Conservation (phyloP, 2,797 vertebrate genomes). For the Uromys caudimaculatus region DNA sequence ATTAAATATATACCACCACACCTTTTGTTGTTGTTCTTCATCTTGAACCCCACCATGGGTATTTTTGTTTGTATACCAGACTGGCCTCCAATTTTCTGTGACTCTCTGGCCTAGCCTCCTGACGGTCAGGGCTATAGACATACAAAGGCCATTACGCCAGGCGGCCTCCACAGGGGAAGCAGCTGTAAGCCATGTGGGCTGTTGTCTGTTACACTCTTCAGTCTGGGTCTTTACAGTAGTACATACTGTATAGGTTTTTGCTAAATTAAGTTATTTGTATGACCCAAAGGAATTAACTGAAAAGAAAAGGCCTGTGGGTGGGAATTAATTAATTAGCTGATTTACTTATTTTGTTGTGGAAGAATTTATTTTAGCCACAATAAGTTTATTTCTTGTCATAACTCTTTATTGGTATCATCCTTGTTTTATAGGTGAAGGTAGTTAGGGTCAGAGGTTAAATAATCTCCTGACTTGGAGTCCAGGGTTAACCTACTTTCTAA, state of each 20-base stretch:
- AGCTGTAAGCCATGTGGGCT: neutral
- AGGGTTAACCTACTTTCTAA: neutral
- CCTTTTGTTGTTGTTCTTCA: neutral
- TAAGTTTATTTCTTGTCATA: slow-evolving; percentile 17
- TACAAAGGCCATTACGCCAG: neutral
- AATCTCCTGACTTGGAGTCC: slow-evolving; percentile 38
- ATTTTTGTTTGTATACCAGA: neutral
- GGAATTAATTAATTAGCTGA: neutral
- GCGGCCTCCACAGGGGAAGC: neutral
- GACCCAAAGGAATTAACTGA: slow-evolving; percentile 1
- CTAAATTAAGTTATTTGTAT: slow-evolving; percentile 33
- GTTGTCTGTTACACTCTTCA: slow-evolving; percentile 1
- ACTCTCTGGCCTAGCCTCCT: neutral
- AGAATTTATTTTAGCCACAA: neutral
- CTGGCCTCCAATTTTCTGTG: neutral
- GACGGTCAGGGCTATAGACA: neutral
- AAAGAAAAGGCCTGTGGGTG: neutral
- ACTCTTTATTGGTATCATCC: neutral
- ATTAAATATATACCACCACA: neutral
- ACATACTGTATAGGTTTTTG: slow-evolving; percentile 31
- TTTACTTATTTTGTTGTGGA: neutral
- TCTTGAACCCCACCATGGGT: neutral
- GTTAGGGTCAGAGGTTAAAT: slow-evolving; percentile 32
- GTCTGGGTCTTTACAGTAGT: neutral
- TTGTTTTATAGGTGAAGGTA: slow-evolving; percentile 22